A percentile compares a stretch with the other conserved stretches of the same genome.
Evolutionary conservation across 2,113 vertebrate species (phyloP).

Genomic region (Globicephala melas): DNA sequence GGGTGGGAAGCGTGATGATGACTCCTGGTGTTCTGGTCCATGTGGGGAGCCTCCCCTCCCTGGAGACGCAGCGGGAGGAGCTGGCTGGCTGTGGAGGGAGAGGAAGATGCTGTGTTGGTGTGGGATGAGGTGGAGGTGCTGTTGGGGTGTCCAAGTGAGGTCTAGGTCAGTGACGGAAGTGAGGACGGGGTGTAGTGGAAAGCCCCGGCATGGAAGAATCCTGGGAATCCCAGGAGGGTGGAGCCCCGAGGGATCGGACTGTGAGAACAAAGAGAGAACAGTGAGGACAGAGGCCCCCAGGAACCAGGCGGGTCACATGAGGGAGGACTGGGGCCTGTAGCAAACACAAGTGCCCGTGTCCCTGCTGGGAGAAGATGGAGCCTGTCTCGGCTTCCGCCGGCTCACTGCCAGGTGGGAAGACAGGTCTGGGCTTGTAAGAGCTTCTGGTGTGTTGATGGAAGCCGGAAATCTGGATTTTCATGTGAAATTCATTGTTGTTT

Average conservation of each 20-base stretch:
- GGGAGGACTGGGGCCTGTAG: not conserved
- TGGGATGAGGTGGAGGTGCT: not conserved
- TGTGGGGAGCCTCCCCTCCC: accelerated
- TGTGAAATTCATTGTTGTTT: not conserved
- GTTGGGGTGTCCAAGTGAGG: no score
- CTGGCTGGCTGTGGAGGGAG: not conserved
- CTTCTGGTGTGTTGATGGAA: not conserved
- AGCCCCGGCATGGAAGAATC: not conserved
- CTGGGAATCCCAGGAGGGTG: not conserved
- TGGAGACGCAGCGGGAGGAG: accelerated
- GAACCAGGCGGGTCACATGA: no score
- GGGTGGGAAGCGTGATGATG: not conserved
- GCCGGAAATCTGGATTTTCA: not conserved
- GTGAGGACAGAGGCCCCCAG: not conserved
- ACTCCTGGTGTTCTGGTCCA: not conserved
- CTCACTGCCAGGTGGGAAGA: not conserved
- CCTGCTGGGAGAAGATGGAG: not conserved
- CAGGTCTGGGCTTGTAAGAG: not conserved
- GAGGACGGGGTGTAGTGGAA: not conserved
- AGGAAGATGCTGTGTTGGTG: not conserved
- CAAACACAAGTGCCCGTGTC: not conserved
- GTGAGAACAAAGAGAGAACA: not conserved
- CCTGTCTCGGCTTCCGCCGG: not conserved
- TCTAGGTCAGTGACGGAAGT: not conserved
- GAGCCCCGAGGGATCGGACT: not conserved